Base-by-base conservation (phyloP, 2,797 vertebrate species). In the Microctenopoma steveboyesi region DNA sequence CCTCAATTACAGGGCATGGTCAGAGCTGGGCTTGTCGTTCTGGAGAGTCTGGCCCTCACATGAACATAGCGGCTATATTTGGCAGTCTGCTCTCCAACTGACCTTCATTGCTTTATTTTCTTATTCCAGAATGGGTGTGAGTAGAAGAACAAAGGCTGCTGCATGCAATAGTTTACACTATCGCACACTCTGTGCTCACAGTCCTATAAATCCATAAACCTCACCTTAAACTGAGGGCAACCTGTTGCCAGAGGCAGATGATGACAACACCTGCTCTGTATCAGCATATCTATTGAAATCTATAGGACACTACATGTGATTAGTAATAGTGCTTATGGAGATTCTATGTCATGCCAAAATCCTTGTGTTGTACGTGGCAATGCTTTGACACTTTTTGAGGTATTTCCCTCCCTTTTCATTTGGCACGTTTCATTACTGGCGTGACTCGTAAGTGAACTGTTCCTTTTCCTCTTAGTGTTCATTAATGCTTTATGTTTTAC, bases 1-100 rank as follows among this genome's bases (percentile, higher is more conserved):
- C 92, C 93, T 93, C 93, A 95, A 95, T 95, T 94, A 95, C 94
- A 95, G 94, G 93, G 94, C 94, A 92, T 88, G 92, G 92, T 92
- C 92, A 89, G 91, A 91, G 88, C 85, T 88, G 88, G 90, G 92
- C 93, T 93, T 94, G 93, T 94, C 92, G 92, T 92, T 92, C 90
- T 88, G 91, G 85, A 93, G 92, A 93, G 92, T 93, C 93, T 93
- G 92, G 93, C 94, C 93, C 92, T 94, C 91, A 94, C 92, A 94
- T 93, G 92, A 94, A 93, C 93, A 93, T 91, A 91, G 87, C 81
- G 62, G 87, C 91, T 95, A 95, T 93, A 93, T 95, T 94, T 94
- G 94, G 93, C 87, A 92, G 92, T 90, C 92, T 95, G 94, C 91
- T 94, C 94, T 88, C 85, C 82, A 66, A 87, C 91, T 95, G 94